Evolutionary conservation across 2,888 invertebrate species (phyloP).

Genomic region (Euplagia quadripunctaria): DNA sequence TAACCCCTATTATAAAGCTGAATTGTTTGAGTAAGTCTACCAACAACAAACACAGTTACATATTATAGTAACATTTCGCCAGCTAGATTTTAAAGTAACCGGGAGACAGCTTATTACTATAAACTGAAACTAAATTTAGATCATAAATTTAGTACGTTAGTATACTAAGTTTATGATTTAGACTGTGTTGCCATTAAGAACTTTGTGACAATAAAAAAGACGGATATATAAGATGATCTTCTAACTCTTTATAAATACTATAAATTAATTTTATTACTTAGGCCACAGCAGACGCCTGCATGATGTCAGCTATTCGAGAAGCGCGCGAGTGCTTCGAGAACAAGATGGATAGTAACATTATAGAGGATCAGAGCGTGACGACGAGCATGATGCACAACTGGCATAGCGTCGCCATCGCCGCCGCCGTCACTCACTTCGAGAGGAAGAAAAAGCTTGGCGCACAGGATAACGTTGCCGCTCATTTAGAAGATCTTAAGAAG

Average conservation of each 20-base stretch:
- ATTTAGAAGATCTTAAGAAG: slow-evolving; percentile 27
- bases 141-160: too few species aligned
- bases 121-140: too few species aligned
- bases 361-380: slow-evolving; percentile 29
- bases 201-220: too few species aligned
- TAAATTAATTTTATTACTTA: slow-evolving; percentile 10
- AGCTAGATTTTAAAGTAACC: too few species aligned
- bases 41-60: too few species aligned
- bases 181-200: too few species aligned
- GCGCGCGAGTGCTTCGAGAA: slow-evolving; percentile 44
- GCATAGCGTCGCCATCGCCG: slow-evolving; percentile 28
- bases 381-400: slow-evolving; percentile 22
- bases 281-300: slow-evolving; percentile 51
- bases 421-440: slow-evolving; percentile 25
- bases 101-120: too few species aligned
- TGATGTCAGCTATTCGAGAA: slow-evolving; percentile 39
- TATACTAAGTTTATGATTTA: too few species aligned
- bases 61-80: too few species aligned
- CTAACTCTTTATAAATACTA: not conserved
- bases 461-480: slow-evolving; percentile 26
- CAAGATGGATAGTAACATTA: slow-evolving; percentile 54
- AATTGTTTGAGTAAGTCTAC: too few species aligned
- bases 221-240: not conserved
- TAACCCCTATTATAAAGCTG: too few species aligned
- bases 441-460: slow-evolving; percentile 50